Evolutionary conservation across 2,797 vertebrate species (phyloP), one percentile per base, ranked within the genome.

Genomic region (Enteromius unitaeniatus): DNA sequence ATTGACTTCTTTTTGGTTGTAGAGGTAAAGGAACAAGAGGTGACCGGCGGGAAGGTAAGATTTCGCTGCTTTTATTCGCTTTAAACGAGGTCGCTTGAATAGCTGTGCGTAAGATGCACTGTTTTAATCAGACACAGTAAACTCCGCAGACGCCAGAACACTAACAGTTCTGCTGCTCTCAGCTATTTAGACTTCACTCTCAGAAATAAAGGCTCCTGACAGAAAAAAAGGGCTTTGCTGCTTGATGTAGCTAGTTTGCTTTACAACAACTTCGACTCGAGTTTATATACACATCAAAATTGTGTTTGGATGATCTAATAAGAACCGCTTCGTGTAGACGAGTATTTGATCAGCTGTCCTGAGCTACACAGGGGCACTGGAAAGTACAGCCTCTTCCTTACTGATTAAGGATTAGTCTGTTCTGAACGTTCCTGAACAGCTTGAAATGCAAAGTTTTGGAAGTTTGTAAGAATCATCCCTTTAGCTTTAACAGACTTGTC

Each of bases 31-130:
- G 73, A 84, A 37, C 75, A 87, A 73, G 60, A 64, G 75, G 47
- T 73, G 34, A 70, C 82, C 51, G 45, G 37, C 3, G 75, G 47
- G 51, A 85, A 86, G 84, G 88, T 88, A 73, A 83, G 80, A 72
- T 26, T 26, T 64, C 17, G 3, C 9, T 37, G 11, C 6, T 47
- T 55, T 21, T 51, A 31, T 26, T 58, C n/a, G 42, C 7, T 79
- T 69, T 74, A 10, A 51, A 21, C 55, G 17, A 19, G 5, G 37
- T 11, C 17, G 21, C 51, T 51, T 68, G 45, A 26, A 42, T 55
- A 28, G 49, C n/a, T 37, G 37, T 17, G 40, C 6, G 26, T 17
- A n/a, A 81, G 67, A 80, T 40, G 17, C 51, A 26, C 51, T 31
- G 67, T 72, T 60, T 62, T 81, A 23, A 21, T 58, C 14, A 15